A percentile compares a stretch with the other conserved stretches of the same genome.
These are phyloP conservation scores for Channa striata DNA, from an alignment of 2,797 vertebrate genomes.

Conservation along the genomic window DNA sequence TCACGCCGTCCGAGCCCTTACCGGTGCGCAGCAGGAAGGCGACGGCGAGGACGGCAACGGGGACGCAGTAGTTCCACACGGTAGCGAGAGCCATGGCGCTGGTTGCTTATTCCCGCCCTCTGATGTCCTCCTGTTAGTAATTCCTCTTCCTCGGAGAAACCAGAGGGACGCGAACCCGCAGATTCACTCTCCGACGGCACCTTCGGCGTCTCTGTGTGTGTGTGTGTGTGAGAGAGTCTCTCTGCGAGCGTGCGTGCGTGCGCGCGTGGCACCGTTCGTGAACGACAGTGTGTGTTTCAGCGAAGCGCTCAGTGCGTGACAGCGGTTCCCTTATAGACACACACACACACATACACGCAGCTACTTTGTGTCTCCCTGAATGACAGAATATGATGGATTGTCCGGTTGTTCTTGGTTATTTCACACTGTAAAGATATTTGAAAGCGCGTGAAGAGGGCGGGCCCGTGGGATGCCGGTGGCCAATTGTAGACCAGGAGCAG, in stretches of 20 bases:
- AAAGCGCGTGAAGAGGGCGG: conserved; percentile 67
- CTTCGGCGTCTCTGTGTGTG: conserved; percentile 47
- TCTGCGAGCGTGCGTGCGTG: background rate
- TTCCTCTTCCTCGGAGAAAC: conserved; percentile 76
- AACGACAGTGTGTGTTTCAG: conserved; percentile 49
- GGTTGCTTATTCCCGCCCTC: conserved; percentile 71
- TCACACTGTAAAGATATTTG: conserved; percentile 81
- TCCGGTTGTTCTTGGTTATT: conserved; percentile 77
- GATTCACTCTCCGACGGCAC: conserved; percentile 75
- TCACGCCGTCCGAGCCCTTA: conserved; percentile 72
- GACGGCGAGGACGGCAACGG: conserved; percentile 71
- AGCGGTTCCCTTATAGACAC: conserved; percentile 44
- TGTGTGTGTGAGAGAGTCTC: background rate
- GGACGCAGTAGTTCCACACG: conserved; percentile 84
- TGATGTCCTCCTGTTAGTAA: conserved; percentile 60
- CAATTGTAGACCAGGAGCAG: conserved; percentile 70
- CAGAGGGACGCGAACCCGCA: conserved; percentile 79
- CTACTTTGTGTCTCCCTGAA: conserved; percentile 40
- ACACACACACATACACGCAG: too few relatives aligned
- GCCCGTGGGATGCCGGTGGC: conserved; percentile 34
- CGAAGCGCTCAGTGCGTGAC: conserved; percentile 48
- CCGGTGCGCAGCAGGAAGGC: conserved; percentile 78
- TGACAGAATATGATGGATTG: conserved; percentile 41
- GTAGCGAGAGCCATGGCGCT: conserved; percentile 76
- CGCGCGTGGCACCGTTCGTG: conserved; percentile 29